Evolutionary conservation across 2,113 vertebrate species (phyloP), one percentile per base, ranked within the genome.

Genomic region (Chelonoidis abingdonii): DNA sequence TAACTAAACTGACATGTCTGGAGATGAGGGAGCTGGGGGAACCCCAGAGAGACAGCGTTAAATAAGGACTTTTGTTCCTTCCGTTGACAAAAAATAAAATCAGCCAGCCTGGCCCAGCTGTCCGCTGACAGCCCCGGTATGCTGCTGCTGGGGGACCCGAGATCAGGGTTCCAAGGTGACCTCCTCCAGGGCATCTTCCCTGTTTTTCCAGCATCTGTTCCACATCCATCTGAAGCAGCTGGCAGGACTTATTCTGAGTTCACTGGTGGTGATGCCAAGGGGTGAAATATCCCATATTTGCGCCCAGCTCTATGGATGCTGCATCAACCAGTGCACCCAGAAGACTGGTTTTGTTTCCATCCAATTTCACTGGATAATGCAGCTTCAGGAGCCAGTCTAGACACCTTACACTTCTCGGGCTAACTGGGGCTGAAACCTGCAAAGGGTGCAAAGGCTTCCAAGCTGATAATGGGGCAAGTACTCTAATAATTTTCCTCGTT

Each of bases 1-100:
- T 94, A 96, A 95, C 95, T 95, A 97, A 97, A 97, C 93, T 94
- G 97, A 87, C 82, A 89, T 87, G 82, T 84, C 83, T 96, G 89
- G 82, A 95, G 95, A 87, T 80, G 31, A 86, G 92, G 88, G 72
- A 95, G n/a, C 80, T 93, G 84, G 93, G 84, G 85, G 92, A 97
- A 83, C 87, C 88, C 85, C 84, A 85, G 92, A 88, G 94, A 95
- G 38, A 35, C 38, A 57, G 59, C 81, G 84, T 93, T 95, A 96
- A 97, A 93, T 92, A 93, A 96, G 95, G 90, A 89, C n/a, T 94
- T 91, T 59, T 88, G 2, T 86, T 84, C 49, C 83, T 0, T 1
- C 25, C 53, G 21, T 59, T 89, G 80, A 38, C 75, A 85, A 87
- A 95, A 94, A 90, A 4, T 8, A 94, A 84, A 72, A 72, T 91